Evolutionary conservation across 2,113 vertebrate species (phyloP).

Genomic region (Bostrychus sinensis): DNA sequence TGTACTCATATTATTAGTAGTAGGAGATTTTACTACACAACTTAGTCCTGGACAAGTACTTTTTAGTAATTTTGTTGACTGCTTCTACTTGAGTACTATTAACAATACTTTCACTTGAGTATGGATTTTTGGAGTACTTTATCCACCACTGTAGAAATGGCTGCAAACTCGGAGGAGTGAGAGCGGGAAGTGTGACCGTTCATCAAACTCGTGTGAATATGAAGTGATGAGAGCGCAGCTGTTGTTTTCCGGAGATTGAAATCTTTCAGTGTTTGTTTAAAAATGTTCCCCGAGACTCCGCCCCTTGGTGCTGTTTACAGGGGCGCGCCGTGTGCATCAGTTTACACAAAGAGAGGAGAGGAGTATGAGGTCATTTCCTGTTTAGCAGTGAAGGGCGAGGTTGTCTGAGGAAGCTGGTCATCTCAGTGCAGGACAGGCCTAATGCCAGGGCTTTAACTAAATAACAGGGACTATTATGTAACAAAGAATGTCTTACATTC

Average conservation of each 20-base stretch:
- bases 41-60: too few relatives aligned
- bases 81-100: neutral
- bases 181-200: neutral
- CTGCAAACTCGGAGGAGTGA: slow-evolving; percentile 1
- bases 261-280: neutral
- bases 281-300: slow-evolving; percentile 15
- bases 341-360: slow-evolving; percentile 30
- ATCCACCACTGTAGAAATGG: slow-evolving; percentile 4
- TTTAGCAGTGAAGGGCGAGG: slow-evolving; percentile 37
- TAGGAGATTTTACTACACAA: too few relatives aligned
- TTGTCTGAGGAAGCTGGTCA: slow-evolving; percentile 35
- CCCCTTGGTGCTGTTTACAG: slow-evolving; percentile 13
- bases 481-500: neutral
- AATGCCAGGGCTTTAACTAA: slow-evolving; percentile 10
- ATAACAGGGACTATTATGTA: neutral
- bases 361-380: slow-evolving; percentile 65
- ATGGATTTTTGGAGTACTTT: neutral
- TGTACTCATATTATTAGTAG: too few relatives aligned
- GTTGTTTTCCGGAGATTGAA: slow-evolving; percentile 13
- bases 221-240: slow-evolving; percentile 6
- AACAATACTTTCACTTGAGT: neutral
- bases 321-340: slow-evolving; percentile 19
- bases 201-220: neutral
- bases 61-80: too few relatives aligned
- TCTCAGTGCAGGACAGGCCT: slow-evolving; percentile 33